phyloP scores from a whole-genome alignment of 2,888 invertebrate genomes.

The Rotaria macrura region DNA sequence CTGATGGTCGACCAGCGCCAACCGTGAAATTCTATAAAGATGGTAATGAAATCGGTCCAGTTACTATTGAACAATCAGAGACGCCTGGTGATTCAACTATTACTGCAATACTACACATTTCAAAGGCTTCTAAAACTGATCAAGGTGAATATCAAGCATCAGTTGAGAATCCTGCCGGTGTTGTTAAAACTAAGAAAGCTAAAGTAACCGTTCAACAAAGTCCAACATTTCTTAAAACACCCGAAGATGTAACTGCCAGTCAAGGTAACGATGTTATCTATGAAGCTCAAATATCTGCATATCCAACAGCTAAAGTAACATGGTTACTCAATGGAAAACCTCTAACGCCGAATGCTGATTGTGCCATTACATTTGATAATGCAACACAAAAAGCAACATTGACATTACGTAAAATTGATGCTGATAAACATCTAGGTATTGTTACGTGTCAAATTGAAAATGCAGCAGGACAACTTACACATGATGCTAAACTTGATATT shows the following conservation, averaged over 20 bases:
- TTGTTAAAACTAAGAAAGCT: conserved; percentile 12
- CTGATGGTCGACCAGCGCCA: not conserved
- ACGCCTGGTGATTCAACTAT: not conserved
- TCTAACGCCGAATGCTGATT: not conserved
- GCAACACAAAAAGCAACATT: not conserved
- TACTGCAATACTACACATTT: not conserved
- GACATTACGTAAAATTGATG: not conserved
- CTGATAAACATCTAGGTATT: not conserved
- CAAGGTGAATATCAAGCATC: conserved; percentile 20
- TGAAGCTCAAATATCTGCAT: conserved; percentile 4
- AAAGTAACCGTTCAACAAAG: conserved; percentile 4
- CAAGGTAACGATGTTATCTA: conserved; percentile 31
- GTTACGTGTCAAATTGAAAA: conserved; percentile 6
- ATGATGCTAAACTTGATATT: not conserved
- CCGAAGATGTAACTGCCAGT: conserved; percentile 12
- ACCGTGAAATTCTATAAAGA: conserved; percentile 9
- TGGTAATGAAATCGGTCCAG: conserved; percentile 13
- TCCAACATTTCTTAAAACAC: conserved; percentile 21
- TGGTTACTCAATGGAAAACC: conserved; percentile 22
- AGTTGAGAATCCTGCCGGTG: not conserved
- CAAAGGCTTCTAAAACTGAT: not conserved
- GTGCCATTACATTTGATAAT: not conserved
- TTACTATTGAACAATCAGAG: not conserved
- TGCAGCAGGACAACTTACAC: not conserved
- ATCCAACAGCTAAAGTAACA: conserved; percentile 29